Evolutionary conservation across 1,140 invertebrate species (phyloP), one percentile per base, ranked within the genome.

Genomic region (Drosophila kurseongensis): DNA sequence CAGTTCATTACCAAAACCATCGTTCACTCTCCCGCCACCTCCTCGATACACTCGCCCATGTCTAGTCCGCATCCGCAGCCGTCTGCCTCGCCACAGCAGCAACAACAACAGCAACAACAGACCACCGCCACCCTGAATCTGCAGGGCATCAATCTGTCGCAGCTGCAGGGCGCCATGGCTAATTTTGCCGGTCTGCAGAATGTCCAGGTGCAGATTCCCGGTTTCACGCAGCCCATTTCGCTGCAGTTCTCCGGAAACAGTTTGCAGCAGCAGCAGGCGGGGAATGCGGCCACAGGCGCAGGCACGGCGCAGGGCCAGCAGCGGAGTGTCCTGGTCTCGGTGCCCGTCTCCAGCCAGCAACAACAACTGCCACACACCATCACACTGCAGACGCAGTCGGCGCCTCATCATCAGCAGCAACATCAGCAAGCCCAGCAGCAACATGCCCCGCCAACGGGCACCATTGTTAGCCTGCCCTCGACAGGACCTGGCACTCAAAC

Each of bases 151-250:
- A 97, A 96, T 93, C 93, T 97, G 60, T 94, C 96, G 54, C 96
- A 95, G 80, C 93, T 97, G 48, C 95, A 95, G 89, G 94, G 94
- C 9, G 94, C 94, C 4, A 95, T 95, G 88, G 94, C 95, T 3
- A 94, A 92, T 48, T 92, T 97, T 55, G 95, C 96, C 52, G 96
- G 96, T 50, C 92, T 97, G 16, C 96, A 97, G 93, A 97, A 96
- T 93, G 95, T 97, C 52, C 95, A 95, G 92, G 95, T 95, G 38
- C 96, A 96, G 84, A 95, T 97, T 78, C 95, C 96, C 14, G 96
- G 96, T 42, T 94, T 97, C 42, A 94, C 95, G 12, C 96, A 96
- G 75, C 96, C 96, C 10, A 96, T 97, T 80, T 96, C 96, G 35
- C 93, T 96, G 79, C 96, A 96, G 29, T 92, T 97, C 52, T 90